Evolutionary conservation across 1,140 invertebrate genomes (phyloP), one percentile per base, ranked within the genome.

Genomic region (Nautilus pompilius): DNA sequence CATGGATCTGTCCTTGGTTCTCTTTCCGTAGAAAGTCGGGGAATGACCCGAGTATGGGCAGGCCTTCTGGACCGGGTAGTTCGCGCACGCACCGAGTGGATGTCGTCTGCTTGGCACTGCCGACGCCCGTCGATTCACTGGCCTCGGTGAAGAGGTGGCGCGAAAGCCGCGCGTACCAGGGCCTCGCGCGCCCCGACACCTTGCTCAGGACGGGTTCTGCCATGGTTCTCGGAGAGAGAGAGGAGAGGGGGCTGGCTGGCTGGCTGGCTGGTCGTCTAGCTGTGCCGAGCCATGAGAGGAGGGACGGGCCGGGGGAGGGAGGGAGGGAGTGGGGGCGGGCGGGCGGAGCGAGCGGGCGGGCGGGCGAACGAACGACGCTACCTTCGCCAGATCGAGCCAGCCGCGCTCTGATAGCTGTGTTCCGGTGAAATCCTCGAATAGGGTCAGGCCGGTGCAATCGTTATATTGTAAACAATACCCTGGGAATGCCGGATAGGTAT

Each of bases 1-100:
- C 71, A 53, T 75, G 73, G 65, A 73, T 70, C 32, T 67, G 70
- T 22, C 73, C 73, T n/a, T 58, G 65, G 58, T 75, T 75, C 13
- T 58, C 67, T 34, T 71, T 70, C 22, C 65, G 63, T 45, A 73
- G 69, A 53, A 73, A 75, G 45, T 73, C 69, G 13, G 65, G 63
- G 41, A 65, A 62, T 10, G 69, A 70, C 8, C 73, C 73, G 5
- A 75, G 20, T 24, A 75, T 36, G 5, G 73, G 73, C 57, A 61
- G 67, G 24, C 73, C 73, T 51, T 63, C 59, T 3, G 73, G 73
- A 5, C 73, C 73, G 1, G 73, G 73, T 32, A 75, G 41, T 22
- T 73, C 69, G 30, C 58, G 26, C 5, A 53, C 17, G 24, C 5
- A 15, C 5, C 15, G 29, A 22, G 49, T 22, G 4, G 17, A 13